phyloP scores from a whole-genome alignment of 2,888 invertebrate species.

The Lycaena phlaeas region DNA sequence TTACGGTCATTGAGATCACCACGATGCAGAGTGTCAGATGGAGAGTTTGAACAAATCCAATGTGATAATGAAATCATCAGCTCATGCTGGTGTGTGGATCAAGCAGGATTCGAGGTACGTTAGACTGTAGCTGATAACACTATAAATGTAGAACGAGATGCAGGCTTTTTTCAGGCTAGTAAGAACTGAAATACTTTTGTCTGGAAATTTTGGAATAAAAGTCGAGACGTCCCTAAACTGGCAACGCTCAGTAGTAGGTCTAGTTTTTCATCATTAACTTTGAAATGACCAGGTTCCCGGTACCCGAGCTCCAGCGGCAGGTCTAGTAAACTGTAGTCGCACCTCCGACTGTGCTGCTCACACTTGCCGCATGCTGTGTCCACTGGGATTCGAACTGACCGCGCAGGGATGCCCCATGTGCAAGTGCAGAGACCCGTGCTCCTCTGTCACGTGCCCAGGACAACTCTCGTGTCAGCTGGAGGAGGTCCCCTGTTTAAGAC shows the following conservation, averaged over 20 bases:
- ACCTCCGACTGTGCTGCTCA: constrained; percentile 82
- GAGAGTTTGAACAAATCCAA: constrained; percentile 84
- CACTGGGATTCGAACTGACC: constrained; percentile 83
- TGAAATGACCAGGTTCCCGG: constrained; percentile 70
- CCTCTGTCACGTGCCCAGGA: constrained; percentile 82
- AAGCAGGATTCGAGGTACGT: constrained; percentile 80
- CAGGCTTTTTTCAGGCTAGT: no score
- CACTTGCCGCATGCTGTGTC: constrained; percentile 90
- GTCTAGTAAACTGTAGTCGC: constrained; percentile 79
- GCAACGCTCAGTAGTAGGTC: no score
- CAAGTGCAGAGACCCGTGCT: constrained; percentile 87
- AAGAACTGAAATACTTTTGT: no score
- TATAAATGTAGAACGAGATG: no score
- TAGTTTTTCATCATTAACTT: not conserved
- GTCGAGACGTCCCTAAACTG: no score
- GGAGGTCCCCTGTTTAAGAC: constrained; percentile 82
- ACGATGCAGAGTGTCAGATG: constrained; percentile 79
- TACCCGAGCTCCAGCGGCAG: constrained; percentile 77
- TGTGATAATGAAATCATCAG: constrained; percentile 81
- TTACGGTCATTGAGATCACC: constrained; percentile 78
- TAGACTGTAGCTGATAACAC: no score
- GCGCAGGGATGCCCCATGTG: constrained; percentile 83
- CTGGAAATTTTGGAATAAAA: no score
- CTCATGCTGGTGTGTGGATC: constrained; percentile 89
- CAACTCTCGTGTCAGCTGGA: constrained; percentile 84